Evolutionary conservation across 1,140 invertebrate genomes (phyloP).

Genomic region (Chionoecetes opilio): DNA sequence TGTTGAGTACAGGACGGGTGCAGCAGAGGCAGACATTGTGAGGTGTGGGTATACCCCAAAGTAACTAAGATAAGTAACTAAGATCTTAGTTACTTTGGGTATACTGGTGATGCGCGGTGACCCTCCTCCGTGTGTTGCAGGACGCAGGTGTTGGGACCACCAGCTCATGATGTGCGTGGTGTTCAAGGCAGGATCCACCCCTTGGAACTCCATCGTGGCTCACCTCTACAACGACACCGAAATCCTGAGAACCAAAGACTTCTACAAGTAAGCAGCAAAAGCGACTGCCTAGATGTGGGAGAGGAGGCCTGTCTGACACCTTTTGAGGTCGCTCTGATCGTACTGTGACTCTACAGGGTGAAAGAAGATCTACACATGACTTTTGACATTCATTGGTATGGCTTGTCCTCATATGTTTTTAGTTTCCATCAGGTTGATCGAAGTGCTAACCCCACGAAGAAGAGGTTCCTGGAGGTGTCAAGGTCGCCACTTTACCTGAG

Average conservation of each 20-base stretch:
- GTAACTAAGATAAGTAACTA: not conserved
- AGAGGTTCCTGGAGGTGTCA: not conserved
- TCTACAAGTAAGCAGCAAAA: slow-evolving; percentile 46
- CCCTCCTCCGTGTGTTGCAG: not conserved
- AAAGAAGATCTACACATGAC: too few species aligned
- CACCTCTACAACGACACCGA: slow-evolving; percentile 43
- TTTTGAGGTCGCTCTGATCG: too few species aligned
- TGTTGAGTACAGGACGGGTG: too few species aligned
- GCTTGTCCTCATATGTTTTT: not conserved
- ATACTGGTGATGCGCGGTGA: not conserved
- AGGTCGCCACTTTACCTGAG: slow-evolving; percentile 13
- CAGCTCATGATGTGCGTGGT: slow-evolving; percentile 48
- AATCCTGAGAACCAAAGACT: not conserved
- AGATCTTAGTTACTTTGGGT: too few species aligned
- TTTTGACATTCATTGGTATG: too few species aligned
- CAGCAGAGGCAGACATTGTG: too few species aligned
- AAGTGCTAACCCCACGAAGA: not conserved
- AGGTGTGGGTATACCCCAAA: too few species aligned
- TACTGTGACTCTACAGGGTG: too few species aligned
- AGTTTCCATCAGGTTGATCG: not conserved
- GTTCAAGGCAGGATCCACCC: slow-evolving; percentile 56
- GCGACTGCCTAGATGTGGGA: not conserved
- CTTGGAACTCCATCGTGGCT: slow-evolving; percentile 59
- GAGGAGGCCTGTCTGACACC: too few species aligned
- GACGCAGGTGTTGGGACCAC: slow-evolving; percentile 36